phyloP scores from a whole-genome alignment of 2,888 invertebrate genomes.

The Oasisia sp. region DNA sequence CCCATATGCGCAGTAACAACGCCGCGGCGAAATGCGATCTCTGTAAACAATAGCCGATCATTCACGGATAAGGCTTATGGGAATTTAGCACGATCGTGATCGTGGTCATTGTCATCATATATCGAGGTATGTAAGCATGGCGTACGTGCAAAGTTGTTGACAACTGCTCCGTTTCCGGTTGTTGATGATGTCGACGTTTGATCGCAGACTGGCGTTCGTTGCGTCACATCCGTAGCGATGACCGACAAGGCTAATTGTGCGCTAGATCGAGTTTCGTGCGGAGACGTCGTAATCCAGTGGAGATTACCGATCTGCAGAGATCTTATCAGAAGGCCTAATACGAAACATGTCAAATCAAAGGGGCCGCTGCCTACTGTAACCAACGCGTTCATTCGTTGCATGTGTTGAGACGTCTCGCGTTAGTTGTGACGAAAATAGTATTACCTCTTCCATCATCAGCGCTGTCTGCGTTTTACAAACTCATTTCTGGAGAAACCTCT shows the following conservation, averaged over 20 bases:
- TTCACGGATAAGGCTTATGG: neutral
- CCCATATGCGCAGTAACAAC: neutral
- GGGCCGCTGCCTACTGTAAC: neutral
- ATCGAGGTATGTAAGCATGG: no score
- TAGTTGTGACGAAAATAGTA: neutral
- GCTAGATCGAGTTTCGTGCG: neutral
- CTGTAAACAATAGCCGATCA: neutral
- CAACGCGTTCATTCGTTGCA: neutral
- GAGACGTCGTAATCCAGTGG: conserved; percentile 6
- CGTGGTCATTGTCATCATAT: neutral
- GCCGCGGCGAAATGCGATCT: neutral
- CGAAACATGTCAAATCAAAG: neutral
- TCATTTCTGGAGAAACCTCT: neutral
- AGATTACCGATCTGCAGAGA: neutral
- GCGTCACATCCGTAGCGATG: neutral
- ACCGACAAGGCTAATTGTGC: neutral
- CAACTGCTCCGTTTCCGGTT: neutral
- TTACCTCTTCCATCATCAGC: neutral
- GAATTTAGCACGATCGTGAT: neutral
- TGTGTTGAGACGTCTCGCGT: neutral
- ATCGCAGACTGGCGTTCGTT: neutral
- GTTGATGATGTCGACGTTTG: neutral
- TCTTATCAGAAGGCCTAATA: neutral
- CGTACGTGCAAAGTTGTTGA: no score
- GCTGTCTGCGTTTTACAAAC: neutral